Percentiles rank a stretch among this genome's conserved stretches.
phyloP scores from a whole-genome alignment of 2,113 vertebrate genomes.

The Falcunculus frontatus region DNA sequence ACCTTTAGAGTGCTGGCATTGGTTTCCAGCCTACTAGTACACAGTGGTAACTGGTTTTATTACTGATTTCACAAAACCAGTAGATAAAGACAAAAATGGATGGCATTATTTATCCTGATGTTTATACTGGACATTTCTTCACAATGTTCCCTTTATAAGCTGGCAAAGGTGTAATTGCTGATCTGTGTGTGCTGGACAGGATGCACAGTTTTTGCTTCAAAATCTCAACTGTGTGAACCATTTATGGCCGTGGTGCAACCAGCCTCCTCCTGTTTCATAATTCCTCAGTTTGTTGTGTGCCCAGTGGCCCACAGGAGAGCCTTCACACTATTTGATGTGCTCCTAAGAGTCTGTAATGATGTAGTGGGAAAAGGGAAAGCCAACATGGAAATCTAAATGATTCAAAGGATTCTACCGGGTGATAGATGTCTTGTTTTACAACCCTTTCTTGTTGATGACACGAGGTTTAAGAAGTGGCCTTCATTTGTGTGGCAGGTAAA shows the following conservation, averaged over 20 bases:
- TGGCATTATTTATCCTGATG: neutral
- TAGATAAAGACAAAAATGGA: neutral
- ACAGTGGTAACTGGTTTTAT: neutral
- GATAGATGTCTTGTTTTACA: neutral
- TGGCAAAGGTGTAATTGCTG: neutral
- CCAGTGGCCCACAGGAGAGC: neutral
- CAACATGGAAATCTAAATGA: neutral
- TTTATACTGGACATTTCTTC: neutral
- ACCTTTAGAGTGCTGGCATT: neutral
- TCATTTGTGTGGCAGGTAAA: neutral
- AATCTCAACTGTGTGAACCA: neutral
- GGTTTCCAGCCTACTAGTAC: neutral
- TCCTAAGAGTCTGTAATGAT: neutral
- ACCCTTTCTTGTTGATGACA: neutral
- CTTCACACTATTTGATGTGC: neutral
- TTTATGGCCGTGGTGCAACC: neutral
- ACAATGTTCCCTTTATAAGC: neutral
- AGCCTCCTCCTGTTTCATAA: neutral
- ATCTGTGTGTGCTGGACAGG: fast-evolving
- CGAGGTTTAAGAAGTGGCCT: neutral
- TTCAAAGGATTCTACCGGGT: neutral
- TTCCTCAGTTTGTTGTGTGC: neutral
- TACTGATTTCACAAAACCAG: neutral
- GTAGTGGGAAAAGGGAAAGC: neutral
- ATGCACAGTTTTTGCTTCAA: neutral